phyloP scores from a whole-genome alignment of 2,113 vertebrate species.

The Alces alces region DNA sequence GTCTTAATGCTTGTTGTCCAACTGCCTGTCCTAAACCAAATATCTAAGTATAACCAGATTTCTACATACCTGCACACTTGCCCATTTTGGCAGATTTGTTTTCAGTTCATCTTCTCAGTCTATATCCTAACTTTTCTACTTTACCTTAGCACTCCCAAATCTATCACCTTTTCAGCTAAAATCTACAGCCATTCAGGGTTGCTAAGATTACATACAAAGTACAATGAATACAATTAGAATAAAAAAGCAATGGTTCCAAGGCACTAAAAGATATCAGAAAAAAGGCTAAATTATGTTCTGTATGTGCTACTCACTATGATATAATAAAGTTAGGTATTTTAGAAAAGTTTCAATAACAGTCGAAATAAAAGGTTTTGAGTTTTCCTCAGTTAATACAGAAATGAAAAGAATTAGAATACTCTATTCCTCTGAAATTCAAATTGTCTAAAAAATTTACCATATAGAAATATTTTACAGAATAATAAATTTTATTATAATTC shows the following conservation, averaged over 20 bases:
- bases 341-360: neutral
- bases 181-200: neutral
- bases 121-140: neutral
- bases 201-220: neutral
- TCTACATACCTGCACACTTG: neutral
- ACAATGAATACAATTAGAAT: neutral
- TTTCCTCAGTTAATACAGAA: constrained; percentile 30
- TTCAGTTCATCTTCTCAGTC: neutral
- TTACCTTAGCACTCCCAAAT: neutral
- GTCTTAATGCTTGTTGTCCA: neutral
- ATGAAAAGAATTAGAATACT: neutral
- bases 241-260: neutral
- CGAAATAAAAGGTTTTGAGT: neutral
- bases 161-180: constrained; percentile 9
- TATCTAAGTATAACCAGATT: neutral
- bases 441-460: neutral
- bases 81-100: neutral
- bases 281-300: neutral
- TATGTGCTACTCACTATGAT: neutral
- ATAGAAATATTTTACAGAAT: neutral
- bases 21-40: neutral
- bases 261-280: neutral
- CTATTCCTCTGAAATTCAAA: neutral
- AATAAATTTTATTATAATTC: neutral
- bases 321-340: constrained; percentile 2